Base-by-base conservation (phyloP, 1,140 invertebrate species). In the Cherax destructor region DNA sequence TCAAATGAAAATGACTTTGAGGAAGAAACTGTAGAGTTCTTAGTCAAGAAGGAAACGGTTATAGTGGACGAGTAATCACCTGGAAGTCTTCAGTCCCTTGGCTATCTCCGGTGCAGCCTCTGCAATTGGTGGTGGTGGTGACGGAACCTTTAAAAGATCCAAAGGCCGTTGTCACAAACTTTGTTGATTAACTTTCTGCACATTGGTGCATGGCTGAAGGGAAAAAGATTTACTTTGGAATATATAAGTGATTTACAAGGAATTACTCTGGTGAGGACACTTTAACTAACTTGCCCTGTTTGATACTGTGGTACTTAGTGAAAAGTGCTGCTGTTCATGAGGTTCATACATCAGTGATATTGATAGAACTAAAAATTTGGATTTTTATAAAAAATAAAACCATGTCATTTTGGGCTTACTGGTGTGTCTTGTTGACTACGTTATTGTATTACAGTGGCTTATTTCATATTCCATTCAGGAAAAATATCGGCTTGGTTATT, bases 11-110 rank as follows among this genome's bases (percentile, higher is more conserved):
- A 97, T 92, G 98, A 99, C 94, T 96, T 98, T 93, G 98, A 99
- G 94, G 98, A 99, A 94, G 98, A 99, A 96, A 96, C 97, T 94
- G 97, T 99, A 94, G 98, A 99, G 97, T 99, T 99, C 96, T 97
- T 99, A 95, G 96, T 99, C 94, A 99, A 99, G 96, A 98, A 99
- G 96, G 98, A 99, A 96, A 96, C 96, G 93, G 97, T 91, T 47
- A 11, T 61, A 13, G 80, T 91, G 16, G 90, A 91, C 18, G 90
- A 91, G 41, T 91, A 87, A 83, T 83, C 59, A 18, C 7, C 74
- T 41, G 72, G 76, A 21, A 41, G 1, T 4, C 52, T 50, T 24
- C 49, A 13, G 18, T 49, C 24, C 41, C 24, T 49, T 59, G 50
- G 21, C 69, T 50, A 30, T 74, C 72, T 50, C 50, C 76, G 72